These are phyloP conservation scores for Xylota sylvarum DNA, from an alignment of 2,888 invertebrate genomes.

Conservation along the genomic window DNA sequence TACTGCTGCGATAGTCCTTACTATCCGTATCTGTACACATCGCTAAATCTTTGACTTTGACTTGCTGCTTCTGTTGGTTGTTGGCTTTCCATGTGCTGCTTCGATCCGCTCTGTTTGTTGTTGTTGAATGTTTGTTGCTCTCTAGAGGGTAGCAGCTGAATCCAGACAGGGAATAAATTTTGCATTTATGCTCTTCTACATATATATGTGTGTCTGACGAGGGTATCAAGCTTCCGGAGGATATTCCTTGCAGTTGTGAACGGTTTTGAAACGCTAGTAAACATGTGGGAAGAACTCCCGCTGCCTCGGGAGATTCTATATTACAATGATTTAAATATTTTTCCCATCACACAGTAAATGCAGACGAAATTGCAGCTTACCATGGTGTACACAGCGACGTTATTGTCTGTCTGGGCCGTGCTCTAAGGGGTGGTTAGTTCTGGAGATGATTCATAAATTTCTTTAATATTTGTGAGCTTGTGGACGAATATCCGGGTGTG, in stretches of 20 bases:
- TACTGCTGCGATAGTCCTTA: slow-evolving; percentile 54
- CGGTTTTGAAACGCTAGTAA: slow-evolving; percentile 19
- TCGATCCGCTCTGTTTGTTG: slow-evolving; percentile 20
- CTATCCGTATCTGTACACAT: slow-evolving; percentile 30
- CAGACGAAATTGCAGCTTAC: slow-evolving; percentile 34
- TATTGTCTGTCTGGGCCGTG: not conserved
- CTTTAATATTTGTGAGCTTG: slow-evolving; percentile 33
- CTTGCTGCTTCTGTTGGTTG: slow-evolving; percentile 22
- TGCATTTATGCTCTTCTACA: slow-evolving; percentile 5
- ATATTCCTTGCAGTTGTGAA: slow-evolving; percentile 34
- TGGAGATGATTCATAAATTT: slow-evolving; percentile 33
- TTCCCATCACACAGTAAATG: slow-evolving; percentile 51
- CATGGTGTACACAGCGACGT: not conserved
- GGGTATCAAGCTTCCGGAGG: slow-evolving; percentile 7
- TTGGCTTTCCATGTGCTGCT: slow-evolving; percentile 23
- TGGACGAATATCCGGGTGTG: slow-evolving; percentile 35
- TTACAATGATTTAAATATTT: slow-evolving; percentile 68
- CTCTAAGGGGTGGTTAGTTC: too few species aligned
- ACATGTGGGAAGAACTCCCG: slow-evolving; percentile 29
- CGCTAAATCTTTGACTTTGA: slow-evolving; percentile 53
- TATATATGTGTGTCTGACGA: not conserved
- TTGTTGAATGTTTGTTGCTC: slow-evolving; percentile 10
- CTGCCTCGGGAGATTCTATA: slow-evolving; percentile 21
- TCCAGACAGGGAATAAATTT: slow-evolving; percentile 46
- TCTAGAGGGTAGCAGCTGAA: not conserved